Percentiles rank a stretch among this genome's conserved stretches.
Evolutionary conservation across 2,888 invertebrate genomes (phyloP).

Genomic region (Escarpia spicata): DNA sequence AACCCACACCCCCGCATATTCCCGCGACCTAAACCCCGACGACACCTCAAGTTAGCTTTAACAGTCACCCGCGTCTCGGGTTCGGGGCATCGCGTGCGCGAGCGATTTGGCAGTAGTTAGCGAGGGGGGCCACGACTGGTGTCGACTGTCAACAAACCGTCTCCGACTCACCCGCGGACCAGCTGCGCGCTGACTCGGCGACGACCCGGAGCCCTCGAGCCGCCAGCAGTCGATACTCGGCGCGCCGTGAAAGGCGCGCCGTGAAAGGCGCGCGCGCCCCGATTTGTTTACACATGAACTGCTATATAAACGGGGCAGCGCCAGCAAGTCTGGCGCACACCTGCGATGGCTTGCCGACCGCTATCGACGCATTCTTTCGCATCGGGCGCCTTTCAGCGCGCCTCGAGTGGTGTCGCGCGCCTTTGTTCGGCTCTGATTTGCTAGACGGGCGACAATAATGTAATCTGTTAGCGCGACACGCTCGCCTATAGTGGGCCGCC

Average conservation of each 20-base stretch:
- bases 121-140: neutral
- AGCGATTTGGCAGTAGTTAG: neutral
- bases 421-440: conserved; percentile 6
- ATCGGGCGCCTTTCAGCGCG: conserved; percentile 29
- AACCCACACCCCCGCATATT: neutral
- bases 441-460: conserved; percentile 4
- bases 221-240: conserved; percentile 50
- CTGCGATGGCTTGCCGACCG: conserved; percentile 30
- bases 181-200: conserved; percentile 5
- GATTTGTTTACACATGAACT: conserved; percentile 46
- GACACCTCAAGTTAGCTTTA: neutral
- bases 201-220: conserved; percentile 34
- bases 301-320: conserved; percentile 41
- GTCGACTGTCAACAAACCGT: neutral
- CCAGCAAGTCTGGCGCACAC: conserved; percentile 33
- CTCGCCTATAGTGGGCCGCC: neutral
- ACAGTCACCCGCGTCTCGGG: neutral
- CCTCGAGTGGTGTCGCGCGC: neutral
- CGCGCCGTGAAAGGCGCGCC: conserved; percentile 45
- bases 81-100: neutral
- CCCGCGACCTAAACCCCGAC: conserved; percentile 1
- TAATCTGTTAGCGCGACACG: neutral
- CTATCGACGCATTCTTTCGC: conserved; percentile 36
- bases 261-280: conserved; percentile 51
- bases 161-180: neutral